Conservation (phyloP, 2,888 invertebrate species). For the Corythucha ciliata region DNA sequence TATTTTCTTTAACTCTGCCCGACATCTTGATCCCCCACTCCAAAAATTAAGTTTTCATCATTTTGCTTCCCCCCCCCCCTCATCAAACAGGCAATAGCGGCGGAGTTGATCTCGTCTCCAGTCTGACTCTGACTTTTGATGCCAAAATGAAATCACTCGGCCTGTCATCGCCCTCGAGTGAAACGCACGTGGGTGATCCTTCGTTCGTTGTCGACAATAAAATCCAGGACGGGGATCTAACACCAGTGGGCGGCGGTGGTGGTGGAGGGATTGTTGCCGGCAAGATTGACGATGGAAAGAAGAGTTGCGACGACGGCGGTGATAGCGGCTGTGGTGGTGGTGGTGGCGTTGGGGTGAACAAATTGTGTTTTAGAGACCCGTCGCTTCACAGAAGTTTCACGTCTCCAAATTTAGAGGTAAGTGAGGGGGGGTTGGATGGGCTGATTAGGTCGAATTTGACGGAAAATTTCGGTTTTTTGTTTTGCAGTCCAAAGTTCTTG, state of each 20-base stretch:
- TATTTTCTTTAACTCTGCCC: no score
- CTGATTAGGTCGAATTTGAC: background rate
- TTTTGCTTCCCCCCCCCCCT: no score
- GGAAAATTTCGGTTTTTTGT: background rate
- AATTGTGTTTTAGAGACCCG: constrained; percentile 45
- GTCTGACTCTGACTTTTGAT: constrained; percentile 75
- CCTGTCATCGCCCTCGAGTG: constrained; percentile 20
- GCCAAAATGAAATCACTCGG: constrained; percentile 48
- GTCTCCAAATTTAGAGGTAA: constrained; percentile 29
- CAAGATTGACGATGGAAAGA: no score
- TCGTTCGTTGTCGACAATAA: no score
- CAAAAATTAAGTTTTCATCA: background rate
- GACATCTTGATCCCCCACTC: no score
- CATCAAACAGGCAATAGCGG: no score
- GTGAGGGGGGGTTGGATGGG: background rate
- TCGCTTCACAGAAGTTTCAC: constrained; percentile 44
- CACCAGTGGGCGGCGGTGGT: no score
- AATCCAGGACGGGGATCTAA: no score
- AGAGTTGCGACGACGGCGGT: background rate
- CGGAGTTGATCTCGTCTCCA: constrained; percentile 59
- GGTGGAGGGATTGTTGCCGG: no score
- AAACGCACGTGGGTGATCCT: background rate
- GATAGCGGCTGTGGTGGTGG: background rate
- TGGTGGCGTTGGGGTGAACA: background rate
- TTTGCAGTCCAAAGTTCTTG: constrained; percentile 20